Conservation (phyloP, 2,797 vertebrate species). For the Neosilurus hyrtlii region DNA sequence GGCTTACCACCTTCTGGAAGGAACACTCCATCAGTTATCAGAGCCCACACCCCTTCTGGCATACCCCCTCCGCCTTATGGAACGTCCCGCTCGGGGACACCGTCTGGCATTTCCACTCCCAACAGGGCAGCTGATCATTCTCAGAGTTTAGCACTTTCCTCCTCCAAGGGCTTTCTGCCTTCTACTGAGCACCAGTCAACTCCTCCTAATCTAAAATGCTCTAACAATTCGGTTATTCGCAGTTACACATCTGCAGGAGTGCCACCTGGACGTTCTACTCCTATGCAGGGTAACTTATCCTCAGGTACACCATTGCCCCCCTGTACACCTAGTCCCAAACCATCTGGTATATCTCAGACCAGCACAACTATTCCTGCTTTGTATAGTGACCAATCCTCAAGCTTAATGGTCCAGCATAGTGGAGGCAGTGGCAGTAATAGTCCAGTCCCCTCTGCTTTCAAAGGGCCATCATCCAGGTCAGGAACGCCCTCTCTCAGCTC, state of each 20-base stretch:
- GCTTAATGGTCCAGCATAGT: conserved; percentile 61
- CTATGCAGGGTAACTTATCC: conserved; percentile 71
- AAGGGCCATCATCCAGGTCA: conserved; percentile 81
- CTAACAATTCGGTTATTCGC: conserved; percentile 78
- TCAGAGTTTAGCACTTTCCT: conserved; percentile 69
- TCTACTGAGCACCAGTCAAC: conserved; percentile 76
- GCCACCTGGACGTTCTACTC: conserved; percentile 72
- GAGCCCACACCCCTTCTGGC: conserved; percentile 74
- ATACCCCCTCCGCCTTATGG: conserved; percentile 72
- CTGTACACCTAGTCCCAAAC: conserved; percentile 70
- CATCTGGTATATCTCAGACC: conserved; percentile 57
- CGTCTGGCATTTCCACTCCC: conserved; percentile 63
- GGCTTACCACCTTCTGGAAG: conserved; percentile 59
- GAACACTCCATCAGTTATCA: conserved; percentile 74
- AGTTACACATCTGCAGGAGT: conserved; percentile 82
- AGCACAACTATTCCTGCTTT: conserved; percentile 51
- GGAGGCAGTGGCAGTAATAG: conserved; percentile 78
- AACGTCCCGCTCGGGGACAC: conserved; percentile 74
- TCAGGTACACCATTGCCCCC: conserved; percentile 55
- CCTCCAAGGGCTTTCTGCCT: conserved; percentile 79
- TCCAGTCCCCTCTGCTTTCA: conserved; percentile 89
- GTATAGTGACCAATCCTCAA: conserved; percentile 59
- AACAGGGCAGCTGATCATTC: conserved; percentile 70
- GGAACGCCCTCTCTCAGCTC: conserved; percentile 78
- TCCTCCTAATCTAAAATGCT: conserved; percentile 66